Evolutionary conservation across 2,888 invertebrate species (phyloP), one percentile per base, ranked within the genome.

Genomic region (Drosophila multiciliata): DNA sequence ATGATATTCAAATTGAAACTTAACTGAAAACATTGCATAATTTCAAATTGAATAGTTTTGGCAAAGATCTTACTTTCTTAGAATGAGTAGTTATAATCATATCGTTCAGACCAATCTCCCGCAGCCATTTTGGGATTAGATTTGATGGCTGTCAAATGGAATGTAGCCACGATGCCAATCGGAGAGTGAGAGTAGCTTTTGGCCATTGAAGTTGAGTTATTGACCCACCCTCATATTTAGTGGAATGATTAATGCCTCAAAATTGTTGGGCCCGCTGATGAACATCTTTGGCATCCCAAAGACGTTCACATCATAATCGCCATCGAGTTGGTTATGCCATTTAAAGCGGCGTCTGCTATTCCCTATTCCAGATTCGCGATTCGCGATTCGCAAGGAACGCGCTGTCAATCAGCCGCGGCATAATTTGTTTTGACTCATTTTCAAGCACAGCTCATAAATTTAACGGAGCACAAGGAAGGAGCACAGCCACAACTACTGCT

Each of bases 361-460:
- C 63, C 29, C 29, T 5, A 29, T 29, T n/a, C n/a, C n/a, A n/a
- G n/a, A n/a, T n/a, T 29, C 29, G 29, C 0, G 29, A 29, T 29
- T 29, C 29, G 29, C 1, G 23, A 23, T 23, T 23, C 23, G 38
- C 63, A 69, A 62, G 71, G 54, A 55, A 58, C 67, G 63, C 86
- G 55, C 55, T 84, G 84, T 84, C 84, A 84, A 84, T 84, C 82
- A 82, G 58, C 59, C 57, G 80, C 78, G 73, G 82, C 89, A 90
- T 90, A 87, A 87, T 87, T 89, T 87, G 90, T 87, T 90, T 89
- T 90, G 90, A 90, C 84, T 90, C 89, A 89, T 87, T 87, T 90
- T 90, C 89, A 90, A 89, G 89, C 89, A 74, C 87, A 86, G 73
- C 78, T 78, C 89, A 87, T 89, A 87, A 87, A 90, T 87, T 88